These are phyloP conservation scores for Hypomesus transpacificus DNA, from an alignment of 2,113 vertebrate species.

Conservation along the genomic window DNA sequence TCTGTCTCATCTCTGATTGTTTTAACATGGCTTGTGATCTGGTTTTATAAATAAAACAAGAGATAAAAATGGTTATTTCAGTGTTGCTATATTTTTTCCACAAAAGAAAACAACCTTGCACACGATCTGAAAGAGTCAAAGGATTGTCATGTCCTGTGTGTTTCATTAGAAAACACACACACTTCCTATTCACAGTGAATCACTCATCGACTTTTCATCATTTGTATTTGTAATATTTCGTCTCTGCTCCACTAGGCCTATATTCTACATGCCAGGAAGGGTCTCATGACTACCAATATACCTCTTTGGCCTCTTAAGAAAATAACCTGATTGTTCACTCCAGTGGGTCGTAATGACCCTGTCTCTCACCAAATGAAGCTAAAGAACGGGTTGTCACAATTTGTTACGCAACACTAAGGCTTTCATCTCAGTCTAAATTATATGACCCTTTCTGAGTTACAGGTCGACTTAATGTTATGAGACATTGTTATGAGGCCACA, in stretches of 20 bases:
- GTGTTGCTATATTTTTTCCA: no score
- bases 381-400: not conserved
- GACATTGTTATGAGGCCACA: not conserved
- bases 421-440: not conserved
- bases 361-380: not conserved
- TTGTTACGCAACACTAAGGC: not conserved
- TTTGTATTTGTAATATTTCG: slow-evolving; percentile 3
- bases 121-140: not conserved
- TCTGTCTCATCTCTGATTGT: not conserved
- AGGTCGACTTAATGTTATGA: not conserved
- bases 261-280: not conserved
- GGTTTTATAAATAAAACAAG: slow-evolving; percentile 7
- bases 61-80: not conserved
- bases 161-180: not conserved
- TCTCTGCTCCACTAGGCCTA: not conserved
- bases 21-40: not conserved
- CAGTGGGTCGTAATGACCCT: not conserved
- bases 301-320: no score
- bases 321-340: not conserved
- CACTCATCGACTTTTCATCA: slow-evolving; percentile 17
- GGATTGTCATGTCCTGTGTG: not conserved
- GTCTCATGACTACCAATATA: not conserved
- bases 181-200: not conserved
- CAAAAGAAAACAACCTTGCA: no score
- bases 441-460: no score